Evolutionary conservation across 2,888 invertebrate species (phyloP).

Genomic region (Chrysodeixis includens): DNA sequence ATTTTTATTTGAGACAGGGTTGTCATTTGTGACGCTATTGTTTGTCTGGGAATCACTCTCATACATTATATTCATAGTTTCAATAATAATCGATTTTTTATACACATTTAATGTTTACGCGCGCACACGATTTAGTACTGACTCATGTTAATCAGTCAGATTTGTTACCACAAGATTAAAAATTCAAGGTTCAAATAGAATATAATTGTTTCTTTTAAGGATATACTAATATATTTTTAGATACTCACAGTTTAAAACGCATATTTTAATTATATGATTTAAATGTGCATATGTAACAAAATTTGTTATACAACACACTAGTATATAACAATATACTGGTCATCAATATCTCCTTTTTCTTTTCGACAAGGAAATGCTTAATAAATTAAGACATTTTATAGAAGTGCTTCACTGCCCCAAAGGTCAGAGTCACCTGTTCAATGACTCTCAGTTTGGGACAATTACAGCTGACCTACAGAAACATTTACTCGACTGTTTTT

Average conservation of each 20-base stretch:
- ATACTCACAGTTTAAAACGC: no score
- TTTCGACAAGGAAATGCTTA: constrained; percentile 21
- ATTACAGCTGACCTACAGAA: constrained; percentile 13
- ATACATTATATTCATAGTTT: not conserved
- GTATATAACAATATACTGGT: no score
- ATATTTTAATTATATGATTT: no score
- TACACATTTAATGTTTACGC: not conserved
- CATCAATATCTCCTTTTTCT: constrained; percentile 13
- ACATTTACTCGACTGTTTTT: not conserved
- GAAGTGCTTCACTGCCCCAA: constrained; percentile 11
- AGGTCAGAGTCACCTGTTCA: constrained; percentile 42
- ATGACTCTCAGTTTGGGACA: constrained; percentile 32
- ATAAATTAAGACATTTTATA: no score
- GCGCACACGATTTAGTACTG: not conserved
- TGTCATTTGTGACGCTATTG: constrained; percentile 10
- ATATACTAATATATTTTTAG: no score
- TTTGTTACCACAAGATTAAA: not conserved
- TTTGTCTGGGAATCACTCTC: not conserved
- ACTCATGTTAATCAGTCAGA: not conserved
- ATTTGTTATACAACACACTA: no score
- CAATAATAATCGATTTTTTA: not conserved
- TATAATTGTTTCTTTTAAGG: no score
- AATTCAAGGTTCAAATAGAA: no score
- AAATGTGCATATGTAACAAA: no score
- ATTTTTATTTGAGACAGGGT: constrained; percentile 28